phyloP scores from a whole-genome alignment of 2,797 vertebrate species.

The Hippocampus kuda region DNA sequence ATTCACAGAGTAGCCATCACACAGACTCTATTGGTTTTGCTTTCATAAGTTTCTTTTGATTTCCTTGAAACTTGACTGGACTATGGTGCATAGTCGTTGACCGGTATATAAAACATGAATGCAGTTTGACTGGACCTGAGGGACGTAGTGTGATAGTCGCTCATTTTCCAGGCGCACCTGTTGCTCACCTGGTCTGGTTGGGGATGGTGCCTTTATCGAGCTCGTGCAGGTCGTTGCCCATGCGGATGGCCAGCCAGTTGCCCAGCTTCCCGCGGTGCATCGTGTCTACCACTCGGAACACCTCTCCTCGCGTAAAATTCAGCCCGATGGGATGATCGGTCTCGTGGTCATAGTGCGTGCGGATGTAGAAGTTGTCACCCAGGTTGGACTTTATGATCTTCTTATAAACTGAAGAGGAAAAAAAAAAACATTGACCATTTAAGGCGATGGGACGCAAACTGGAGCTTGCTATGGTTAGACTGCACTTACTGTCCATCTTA shows the following conservation, averaged over 20 bases:
- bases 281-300: conserved; percentile 92
- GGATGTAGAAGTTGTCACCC: conserved; percentile 91
- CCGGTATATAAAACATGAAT: no score
- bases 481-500: conserved; percentile 88
- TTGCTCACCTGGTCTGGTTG: conserved; percentile 74
- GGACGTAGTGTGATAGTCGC: no score
- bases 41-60: no score
- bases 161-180: background rate
- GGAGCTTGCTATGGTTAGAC: background rate
- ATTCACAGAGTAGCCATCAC: background rate
- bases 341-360: conserved; percentile 89
- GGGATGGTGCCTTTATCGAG: conserved; percentile 88
- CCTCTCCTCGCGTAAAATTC: conserved; percentile 82
- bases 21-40: no score
- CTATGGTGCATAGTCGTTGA: no score
- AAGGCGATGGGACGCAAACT: background rate
- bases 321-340: conserved; percentile 67
- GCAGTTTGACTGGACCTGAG: no score
- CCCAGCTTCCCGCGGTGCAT: conserved; percentile 79
- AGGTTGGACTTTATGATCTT: conserved; percentile 81
- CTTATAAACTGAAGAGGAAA: conserved; percentile 76
- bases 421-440: background rate
- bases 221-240: conserved; percentile 84
- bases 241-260: conserved; percentile 80
- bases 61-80: no score